These are phyloP conservation scores for Oeneis ivallda DNA, from an alignment of 2,888 invertebrate genomes.

Conservation along the genomic window DNA sequence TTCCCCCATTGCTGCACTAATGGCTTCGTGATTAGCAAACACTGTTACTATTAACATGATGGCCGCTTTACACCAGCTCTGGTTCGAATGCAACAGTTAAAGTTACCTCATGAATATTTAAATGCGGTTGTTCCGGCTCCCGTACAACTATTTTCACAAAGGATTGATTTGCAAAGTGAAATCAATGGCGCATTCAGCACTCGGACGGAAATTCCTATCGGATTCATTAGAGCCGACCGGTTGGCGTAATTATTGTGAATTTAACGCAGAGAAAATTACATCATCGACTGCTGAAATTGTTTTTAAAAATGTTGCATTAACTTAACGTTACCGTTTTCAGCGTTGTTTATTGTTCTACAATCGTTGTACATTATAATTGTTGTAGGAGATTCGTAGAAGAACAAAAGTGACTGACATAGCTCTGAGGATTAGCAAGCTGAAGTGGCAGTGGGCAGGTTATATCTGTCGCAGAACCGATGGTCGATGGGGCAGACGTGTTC, in stretches of 20 bases:
- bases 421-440: too few species aligned
- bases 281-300: conserved; percentile 2
- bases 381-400: too few species aligned
- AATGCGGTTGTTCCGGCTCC: conserved; percentile 7
- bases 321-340: neutral
- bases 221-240: conserved; percentile 17
- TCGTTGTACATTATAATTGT: too few species aligned
- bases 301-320: neutral
- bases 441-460: too few species aligned
- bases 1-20: conserved; percentile 15
- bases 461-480: too few species aligned
- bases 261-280: conserved; percentile 1
- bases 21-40: conserved; percentile 17
- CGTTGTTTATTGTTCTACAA: too few species aligned
- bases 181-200: conserved; percentile 22
- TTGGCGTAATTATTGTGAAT: conserved; percentile 18
- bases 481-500: too few species aligned
- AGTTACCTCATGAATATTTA: conserved; percentile 26
- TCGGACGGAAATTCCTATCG: conserved; percentile 25
- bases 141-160: conserved; percentile 26
- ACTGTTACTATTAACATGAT: conserved; percentile 13
- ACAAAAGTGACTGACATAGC: too few species aligned
- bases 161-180: conserved; percentile 26
- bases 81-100: conserved; percentile 22
- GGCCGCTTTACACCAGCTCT: conserved; percentile 14